A percentile compares a stretch with the other conserved stretches of the same genome.
Conservation (phyloP, 2,797 vertebrate species). For the Characodon lateralis region DNA sequence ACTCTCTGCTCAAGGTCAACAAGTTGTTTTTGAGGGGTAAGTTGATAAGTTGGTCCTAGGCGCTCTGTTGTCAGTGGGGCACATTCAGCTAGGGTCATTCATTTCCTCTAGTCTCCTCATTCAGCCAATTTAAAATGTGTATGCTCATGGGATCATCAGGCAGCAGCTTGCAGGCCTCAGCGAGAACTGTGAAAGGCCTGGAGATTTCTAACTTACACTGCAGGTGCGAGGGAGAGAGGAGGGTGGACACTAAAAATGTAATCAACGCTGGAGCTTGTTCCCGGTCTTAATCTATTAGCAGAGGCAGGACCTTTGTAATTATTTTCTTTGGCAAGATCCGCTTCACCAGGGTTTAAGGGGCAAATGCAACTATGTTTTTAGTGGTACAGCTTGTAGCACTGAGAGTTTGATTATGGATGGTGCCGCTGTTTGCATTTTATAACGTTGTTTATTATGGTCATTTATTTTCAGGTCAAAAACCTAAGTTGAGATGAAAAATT, state of each 20-base stretch:
- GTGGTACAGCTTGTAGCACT: constrained; percentile 8
- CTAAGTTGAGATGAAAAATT: not conserved
- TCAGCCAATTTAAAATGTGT: constrained; percentile 70
- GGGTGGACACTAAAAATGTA: constrained; percentile 69
- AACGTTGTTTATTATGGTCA: constrained; percentile 15
- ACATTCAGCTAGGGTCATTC: constrained; percentile 46
- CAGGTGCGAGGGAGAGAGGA: constrained; percentile 54
- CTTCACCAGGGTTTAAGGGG: constrained; percentile 26
- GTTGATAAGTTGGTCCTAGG: constrained; percentile 48
- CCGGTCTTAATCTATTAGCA: constrained; percentile 64
- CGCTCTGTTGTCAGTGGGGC: constrained; percentile 33
- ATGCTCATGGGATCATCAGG: constrained; percentile 61
- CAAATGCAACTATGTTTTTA: constrained; percentile 57
- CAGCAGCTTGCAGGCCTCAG: constrained; percentile 63
- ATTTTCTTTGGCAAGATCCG: constrained; percentile 53
- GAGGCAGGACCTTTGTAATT: constrained; percentile 51
- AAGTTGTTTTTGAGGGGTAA: constrained; percentile 36
- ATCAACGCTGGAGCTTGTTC: constrained; percentile 61
- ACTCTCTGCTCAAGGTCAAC: constrained; percentile 57
- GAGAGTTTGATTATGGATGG: constrained; percentile 19
- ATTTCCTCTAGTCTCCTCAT: constrained; percentile 37
- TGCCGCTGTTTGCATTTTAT: constrained; percentile 13
- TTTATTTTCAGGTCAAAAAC: not conserved
- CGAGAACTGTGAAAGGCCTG: constrained; percentile 52
- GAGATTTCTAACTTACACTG: constrained; percentile 66